A percentile compares a stretch with the other conserved stretches of the same genome.
Evolutionary conservation across 2,797 vertebrate species (phyloP).

Genomic region (Pipistrellus kuhlii): DNA sequence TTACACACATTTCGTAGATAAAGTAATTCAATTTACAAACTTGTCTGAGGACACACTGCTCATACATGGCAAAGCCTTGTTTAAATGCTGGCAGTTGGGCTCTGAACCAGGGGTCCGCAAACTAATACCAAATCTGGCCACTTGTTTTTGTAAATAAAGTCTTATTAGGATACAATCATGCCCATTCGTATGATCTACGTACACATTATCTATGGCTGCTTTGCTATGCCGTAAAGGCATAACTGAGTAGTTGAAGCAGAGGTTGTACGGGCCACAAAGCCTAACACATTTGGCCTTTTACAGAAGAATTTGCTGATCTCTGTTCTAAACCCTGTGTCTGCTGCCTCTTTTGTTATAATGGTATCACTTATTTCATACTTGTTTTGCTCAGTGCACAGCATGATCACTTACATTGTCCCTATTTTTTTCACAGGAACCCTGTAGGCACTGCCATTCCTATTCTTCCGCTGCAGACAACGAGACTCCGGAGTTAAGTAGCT

Average conservation of each 20-base stretch:
- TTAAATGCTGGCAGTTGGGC: not conserved
- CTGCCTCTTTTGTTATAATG: not conserved
- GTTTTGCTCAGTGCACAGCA: not conserved
- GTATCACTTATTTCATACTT: not conserved
- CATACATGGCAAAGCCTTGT: not conserved
- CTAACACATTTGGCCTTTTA: not conserved
- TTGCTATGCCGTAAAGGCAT: not conserved
- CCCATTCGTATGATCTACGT: not conserved
- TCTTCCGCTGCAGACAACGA: not conserved
- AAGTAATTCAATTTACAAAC: not conserved
- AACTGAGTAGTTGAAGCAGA: constrained; percentile 1
- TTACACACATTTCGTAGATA: not conserved
- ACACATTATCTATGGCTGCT: not conserved
- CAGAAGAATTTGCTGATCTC: not conserved
- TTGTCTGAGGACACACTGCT: not conserved
- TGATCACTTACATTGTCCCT: not conserved
- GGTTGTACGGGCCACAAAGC: not conserved
- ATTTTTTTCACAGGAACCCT: not conserved
- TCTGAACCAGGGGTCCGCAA: not conserved
- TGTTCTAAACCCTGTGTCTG: not conserved
- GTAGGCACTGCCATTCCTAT: not conserved
- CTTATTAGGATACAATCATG: not conserved
- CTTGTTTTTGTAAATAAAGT: not conserved
- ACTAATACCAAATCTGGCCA: not conserved
- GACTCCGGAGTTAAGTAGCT: not conserved